phyloP scores from a whole-genome alignment of 2,888 invertebrate species.

The Netelia inedita region DNA sequence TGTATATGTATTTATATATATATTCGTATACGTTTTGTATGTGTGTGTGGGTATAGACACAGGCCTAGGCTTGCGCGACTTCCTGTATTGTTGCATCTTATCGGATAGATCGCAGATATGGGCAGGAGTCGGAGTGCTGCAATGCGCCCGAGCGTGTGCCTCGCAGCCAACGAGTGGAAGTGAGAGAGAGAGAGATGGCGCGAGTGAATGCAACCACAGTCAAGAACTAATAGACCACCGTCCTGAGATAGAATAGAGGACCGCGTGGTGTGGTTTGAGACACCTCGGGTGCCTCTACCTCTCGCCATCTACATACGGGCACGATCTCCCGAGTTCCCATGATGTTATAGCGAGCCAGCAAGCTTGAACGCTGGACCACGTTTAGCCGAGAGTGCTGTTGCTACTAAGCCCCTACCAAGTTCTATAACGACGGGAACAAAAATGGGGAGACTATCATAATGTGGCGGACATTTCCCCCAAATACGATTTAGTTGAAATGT shows the following conservation, averaged over 20 bases:
- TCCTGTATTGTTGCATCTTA: constrained; percentile 83
- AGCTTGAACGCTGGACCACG: constrained; percentile 47
- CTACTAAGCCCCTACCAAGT: constrained; percentile 29
- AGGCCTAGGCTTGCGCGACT: constrained; percentile 74
- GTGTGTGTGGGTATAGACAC: neutral
- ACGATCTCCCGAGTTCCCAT: constrained; percentile 80
- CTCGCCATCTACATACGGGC: constrained; percentile 81
- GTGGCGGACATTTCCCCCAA: neutral
- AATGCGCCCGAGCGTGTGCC: constrained; percentile 60
- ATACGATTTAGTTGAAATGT: neutral
- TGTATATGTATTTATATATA: constrained; percentile 20
- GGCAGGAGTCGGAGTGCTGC: constrained; percentile 67
- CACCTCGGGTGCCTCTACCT: constrained; percentile 77
- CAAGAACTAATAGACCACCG: constrained; percentile 83
- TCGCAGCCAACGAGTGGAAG: constrained; percentile 40
- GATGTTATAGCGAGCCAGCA: constrained; percentile 61
- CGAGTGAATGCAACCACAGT: constrained; percentile 46
- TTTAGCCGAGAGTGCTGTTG: constrained; percentile 44
- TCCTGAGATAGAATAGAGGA: constrained; percentile 76
- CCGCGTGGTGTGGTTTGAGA: constrained; percentile 76
- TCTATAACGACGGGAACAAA: constrained; percentile 19
- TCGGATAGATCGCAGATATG: constrained; percentile 82
- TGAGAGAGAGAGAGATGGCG: constrained; percentile 13
- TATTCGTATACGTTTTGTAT: neutral
- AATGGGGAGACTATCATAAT: constrained; percentile 11